Conservation (phyloP, 2,113 vertebrate genomes). For the Gasterosteus aculeatus region DNA sequence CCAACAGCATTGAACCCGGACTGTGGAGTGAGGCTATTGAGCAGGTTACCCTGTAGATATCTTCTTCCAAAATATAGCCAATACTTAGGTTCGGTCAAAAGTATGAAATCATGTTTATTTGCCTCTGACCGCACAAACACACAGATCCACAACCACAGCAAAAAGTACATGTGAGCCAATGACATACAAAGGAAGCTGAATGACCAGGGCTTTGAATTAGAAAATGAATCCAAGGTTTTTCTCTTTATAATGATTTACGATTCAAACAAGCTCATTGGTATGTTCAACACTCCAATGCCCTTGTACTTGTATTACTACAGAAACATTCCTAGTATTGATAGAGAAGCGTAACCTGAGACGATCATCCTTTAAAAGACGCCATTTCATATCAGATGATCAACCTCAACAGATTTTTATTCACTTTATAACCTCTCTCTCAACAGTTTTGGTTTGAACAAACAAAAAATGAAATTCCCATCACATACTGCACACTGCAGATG, state of each 20-base stretch:
- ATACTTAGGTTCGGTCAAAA: not conserved
- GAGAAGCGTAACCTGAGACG: conserved; percentile 19
- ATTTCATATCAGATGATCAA: conserved; percentile 22
- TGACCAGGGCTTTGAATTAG: not conserved
- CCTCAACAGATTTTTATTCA: not conserved
- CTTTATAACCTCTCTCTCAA: not conserved
- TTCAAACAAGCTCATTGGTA: conserved; percentile 32
- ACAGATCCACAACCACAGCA: not conserved
- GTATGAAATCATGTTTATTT: conserved; percentile 38
- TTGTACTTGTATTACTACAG: conserved; percentile 42
- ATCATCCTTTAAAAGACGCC: conserved; percentile 22
- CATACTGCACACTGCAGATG: not conserved
- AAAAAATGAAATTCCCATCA: not conserved
- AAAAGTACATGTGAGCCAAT: not conserved
- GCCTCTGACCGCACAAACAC: conserved; percentile 22
- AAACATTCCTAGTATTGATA: conserved; percentile 43
- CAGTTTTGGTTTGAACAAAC: conserved; percentile 2
- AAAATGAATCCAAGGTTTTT: conserved; percentile 19
- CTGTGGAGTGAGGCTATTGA: conserved; percentile 3
- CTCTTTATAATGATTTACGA: conserved; percentile 37
- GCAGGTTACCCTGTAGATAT: not conserved
- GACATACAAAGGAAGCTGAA: not conserved
- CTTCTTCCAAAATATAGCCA: conserved; percentile 4
- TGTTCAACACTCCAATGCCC: conserved; percentile 49
- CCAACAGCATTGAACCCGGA: not conserved